These are phyloP conservation scores for Oscheius sp. DNA, from an alignment of 2,888 invertebrate genomes.

Conservation along the genomic window DNA sequence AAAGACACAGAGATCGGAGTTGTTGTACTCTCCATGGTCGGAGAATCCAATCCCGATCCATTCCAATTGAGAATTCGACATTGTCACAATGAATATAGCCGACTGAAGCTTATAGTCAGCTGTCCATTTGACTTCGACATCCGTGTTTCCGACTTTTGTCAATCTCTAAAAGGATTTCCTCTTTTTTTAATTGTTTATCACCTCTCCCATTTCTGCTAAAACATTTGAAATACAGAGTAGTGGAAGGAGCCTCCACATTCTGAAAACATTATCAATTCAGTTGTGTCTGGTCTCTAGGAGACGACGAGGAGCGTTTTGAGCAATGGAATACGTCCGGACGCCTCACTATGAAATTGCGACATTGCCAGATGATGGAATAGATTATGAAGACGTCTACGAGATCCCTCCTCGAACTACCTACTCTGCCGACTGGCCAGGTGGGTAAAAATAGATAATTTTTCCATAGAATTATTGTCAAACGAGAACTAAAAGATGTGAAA, in stretches of 20 bases:
- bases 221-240: background rate
- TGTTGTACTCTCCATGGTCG: slow-evolving; percentile 62
- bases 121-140: slow-evolving; percentile 36
- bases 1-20: slow-evolving; percentile 59
- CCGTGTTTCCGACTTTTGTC: background rate
- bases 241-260: background rate
- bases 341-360: slow-evolving; percentile 7
- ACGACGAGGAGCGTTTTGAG: background rate
- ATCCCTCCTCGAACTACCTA: background rate
- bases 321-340: background rate
- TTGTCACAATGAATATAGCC: slow-evolving; percentile 38
- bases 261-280: too few relatives aligned
- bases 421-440: slow-evolving; percentile 1
- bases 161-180: background rate
- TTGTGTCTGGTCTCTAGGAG: background rate
- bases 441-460: background rate
- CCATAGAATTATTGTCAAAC: background rate
- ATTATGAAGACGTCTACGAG: slow-evolving; percentile 12
- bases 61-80: slow-evolving; percentile 33
- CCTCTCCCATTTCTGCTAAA: slow-evolving; percentile 1
- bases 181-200: background rate
- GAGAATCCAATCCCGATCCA: slow-evolving; percentile 65
- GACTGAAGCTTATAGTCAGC: slow-evolving; percentile 40
- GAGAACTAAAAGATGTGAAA: background rate
- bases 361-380: slow-evolving; percentile 5